Conservation (phyloP, 2,797 vertebrate genomes). For the Helostoma temminkii region DNA sequence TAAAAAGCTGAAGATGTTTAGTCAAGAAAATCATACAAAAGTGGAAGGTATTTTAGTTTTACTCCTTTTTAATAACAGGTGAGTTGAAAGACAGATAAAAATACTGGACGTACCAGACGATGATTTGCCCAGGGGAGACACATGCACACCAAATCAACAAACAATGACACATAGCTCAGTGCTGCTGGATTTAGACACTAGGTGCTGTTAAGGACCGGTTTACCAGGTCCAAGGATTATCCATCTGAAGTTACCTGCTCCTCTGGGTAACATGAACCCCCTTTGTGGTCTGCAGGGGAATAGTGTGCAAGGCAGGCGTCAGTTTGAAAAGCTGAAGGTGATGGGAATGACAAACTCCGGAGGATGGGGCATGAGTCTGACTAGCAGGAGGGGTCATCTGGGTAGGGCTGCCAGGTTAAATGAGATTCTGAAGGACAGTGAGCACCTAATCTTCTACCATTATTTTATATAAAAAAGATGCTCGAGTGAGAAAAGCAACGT, state of each 20-base stretch:
- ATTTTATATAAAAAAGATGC: background rate
- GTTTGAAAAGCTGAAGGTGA: slow-evolving; percentile 79
- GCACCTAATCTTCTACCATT: background rate
- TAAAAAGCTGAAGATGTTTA: slow-evolving; percentile 50
- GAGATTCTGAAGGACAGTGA: slow-evolving; percentile 16
- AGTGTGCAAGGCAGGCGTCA: slow-evolving; percentile 67
- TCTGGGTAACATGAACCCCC: slow-evolving; percentile 79
- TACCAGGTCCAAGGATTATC: slow-evolving; percentile 86
- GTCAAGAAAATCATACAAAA: slow-evolving; percentile 24
- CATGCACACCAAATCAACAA: slow-evolving; percentile 75
- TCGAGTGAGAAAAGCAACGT: background rate
- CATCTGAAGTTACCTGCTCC: slow-evolving; percentile 85
- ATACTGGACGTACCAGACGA: slow-evolving; percentile 59
- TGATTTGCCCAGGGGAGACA: slow-evolving; percentile 68
- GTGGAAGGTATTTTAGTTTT: background rate
- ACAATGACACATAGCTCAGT: slow-evolving; percentile 73
- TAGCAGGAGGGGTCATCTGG: slow-evolving; percentile 19
- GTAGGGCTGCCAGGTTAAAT: slow-evolving; percentile 52
- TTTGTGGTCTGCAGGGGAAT: slow-evolving; percentile 75
- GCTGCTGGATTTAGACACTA: slow-evolving; percentile 76
- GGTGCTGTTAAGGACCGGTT: slow-evolving; percentile 84
- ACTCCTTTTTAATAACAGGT: slow-evolving; percentile 17
- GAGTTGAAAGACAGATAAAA: slow-evolving; percentile 55
- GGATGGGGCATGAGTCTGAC: slow-evolving; percentile 57
- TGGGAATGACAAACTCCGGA: slow-evolving; percentile 49